Base-by-base conservation (phyloP, 2,797 vertebrate genomes). In the Mallotus villosus region DNA sequence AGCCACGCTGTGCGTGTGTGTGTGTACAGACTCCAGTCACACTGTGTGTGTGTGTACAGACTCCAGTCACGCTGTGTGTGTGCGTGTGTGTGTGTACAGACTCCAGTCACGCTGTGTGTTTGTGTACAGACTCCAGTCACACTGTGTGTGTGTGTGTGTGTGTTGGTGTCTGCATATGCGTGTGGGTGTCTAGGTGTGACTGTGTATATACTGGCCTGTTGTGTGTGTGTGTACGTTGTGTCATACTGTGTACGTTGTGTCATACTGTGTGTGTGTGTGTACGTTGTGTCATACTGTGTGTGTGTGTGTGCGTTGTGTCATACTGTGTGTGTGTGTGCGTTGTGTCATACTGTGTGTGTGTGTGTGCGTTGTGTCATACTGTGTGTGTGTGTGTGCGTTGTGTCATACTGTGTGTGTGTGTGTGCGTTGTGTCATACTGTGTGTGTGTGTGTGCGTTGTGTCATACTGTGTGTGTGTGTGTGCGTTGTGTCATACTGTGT, bases 11-110 rank as follows among this genome's bases (percentile, higher is more conserved):
- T n/a, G n/a, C n/a, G n/a, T n/a, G n/a, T n/a, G n/a, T n/a, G n/a
- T n/a, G n/a, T n/a, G n/a, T n/a, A n/a, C n/a, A n/a, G n/a, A n/a
- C n/a, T n/a, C n/a, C n/a, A n/a, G n/a, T n/a, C n/a, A n/a, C n/a
- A n/a, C n/a, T n/a, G n/a, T n/a, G 58, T 24, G 58, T 60, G 58
- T 60, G 58, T 25, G 21, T 22, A 7, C 83, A 87, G 82, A 88
- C 59, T 59, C 2, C 25, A 29, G 61, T 11, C 24, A 12, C n/a
- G 17, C 1, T 32, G 60, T 11, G 12, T 62, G 24, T 19, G 11
- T 17, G 24, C 6, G 25, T 19, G 25, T 62, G 60, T 61, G n/a
- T n/a, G n/a, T n/a, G n/a, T n/a, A n/a, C n/a, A n/a, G n/a, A n/a
- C n/a, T n/a, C n/a, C n/a, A n/a, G n/a, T n/a, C n/a, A n/a, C n/a